These are phyloP conservation scores for Heliangelus exortis DNA, from an alignment of 2,797 vertebrate species.

Conservation along the genomic window DNA sequence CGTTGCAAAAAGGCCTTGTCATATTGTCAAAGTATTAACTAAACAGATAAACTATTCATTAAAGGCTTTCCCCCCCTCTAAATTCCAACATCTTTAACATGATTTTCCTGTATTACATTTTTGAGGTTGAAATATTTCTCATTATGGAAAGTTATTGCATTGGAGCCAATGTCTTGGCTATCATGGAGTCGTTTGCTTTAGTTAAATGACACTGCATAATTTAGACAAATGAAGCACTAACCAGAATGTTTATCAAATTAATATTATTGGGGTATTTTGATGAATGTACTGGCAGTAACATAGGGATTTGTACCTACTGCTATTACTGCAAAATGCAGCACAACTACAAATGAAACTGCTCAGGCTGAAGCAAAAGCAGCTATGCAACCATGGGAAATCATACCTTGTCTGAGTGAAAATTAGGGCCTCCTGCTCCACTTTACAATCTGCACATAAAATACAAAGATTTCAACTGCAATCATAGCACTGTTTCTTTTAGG, in stretches of 20 bases:
- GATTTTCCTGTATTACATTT: not conserved
- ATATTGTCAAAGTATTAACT: not conserved
- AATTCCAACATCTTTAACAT: not conserved
- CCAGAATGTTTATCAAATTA: not conserved
- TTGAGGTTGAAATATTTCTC: not conserved
- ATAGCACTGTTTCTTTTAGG: not conserved
- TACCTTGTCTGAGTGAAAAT: not conserved
- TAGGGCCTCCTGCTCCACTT: not conserved
- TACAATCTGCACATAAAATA: not conserved
- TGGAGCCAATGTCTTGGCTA: not conserved
- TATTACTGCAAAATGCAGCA: not conserved
- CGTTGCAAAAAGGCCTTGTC: not conserved
- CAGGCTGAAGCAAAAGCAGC: not conserved
- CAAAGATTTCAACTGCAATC: not conserved
- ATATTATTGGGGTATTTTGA: not conserved
- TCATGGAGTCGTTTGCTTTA: not conserved
- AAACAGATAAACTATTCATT: not conserved
- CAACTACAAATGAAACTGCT: not conserved
- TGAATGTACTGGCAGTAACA: not conserved
- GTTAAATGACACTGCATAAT: not conserved
- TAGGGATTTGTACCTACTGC: not conserved
- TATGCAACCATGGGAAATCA: not conserved
- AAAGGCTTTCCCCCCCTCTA: not conserved
- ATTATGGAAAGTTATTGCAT: not conserved
- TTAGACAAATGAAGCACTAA: not conserved